A percentile compares a stretch with the other conserved stretches of the same genome.
phyloP scores from a whole-genome alignment of 2,888 invertebrate species.

The Podabrus alpinus region DNA sequence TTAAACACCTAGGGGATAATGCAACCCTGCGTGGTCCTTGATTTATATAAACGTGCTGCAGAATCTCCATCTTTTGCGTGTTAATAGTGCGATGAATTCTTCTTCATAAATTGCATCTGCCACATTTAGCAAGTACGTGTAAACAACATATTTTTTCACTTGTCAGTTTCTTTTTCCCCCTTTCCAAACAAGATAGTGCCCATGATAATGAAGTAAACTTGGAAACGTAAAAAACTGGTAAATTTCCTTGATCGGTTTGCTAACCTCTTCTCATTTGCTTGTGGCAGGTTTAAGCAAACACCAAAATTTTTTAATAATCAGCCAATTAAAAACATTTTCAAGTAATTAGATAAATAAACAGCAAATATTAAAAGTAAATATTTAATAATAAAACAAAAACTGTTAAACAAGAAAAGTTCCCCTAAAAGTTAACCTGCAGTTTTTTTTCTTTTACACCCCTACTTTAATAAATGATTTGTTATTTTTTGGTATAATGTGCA shows the following conservation, averaged over 20 bases:
- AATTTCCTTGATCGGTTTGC: neutral
- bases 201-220: neutral
- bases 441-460: slow-evolving; percentile 19
- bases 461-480: slow-evolving; percentile 25
- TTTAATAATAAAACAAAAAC: neutral
- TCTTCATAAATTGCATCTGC: neutral
- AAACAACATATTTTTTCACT: neutral
- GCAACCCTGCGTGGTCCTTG: neutral
- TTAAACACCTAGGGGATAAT: neutral
- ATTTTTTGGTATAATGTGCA: slow-evolving; percentile 26
- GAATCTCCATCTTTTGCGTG: neutral
- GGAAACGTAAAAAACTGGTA: neutral
- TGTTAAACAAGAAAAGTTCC: slow-evolving; percentile 9
- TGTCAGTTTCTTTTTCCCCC: neutral
- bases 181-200: neutral
- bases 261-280: too few species aligned
- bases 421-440: slow-evolving; percentile 11
- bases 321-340: neutral
- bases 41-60: neutral
- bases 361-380: neutral
- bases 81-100: neutral
- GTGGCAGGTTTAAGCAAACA: neutral
- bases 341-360: neutral
- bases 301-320: neutral
- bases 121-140: neutral